Conservation (phyloP, 37 sponge, comb jelly and placozoan species). For the Crambe crambe region DNA sequence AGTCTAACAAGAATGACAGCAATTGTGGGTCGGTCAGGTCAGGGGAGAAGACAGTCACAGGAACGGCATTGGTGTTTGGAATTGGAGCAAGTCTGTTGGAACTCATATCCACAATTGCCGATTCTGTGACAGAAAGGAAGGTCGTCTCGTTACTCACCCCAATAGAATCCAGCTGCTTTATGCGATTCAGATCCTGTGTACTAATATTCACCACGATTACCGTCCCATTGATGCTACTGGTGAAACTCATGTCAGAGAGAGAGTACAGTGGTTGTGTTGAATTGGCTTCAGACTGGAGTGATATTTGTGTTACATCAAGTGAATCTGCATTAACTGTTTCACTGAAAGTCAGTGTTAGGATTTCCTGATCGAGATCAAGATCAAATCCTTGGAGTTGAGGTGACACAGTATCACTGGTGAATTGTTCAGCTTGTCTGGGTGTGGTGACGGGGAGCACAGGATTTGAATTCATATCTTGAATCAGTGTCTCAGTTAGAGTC, state of each 20-base stretch:
- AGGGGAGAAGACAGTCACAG: slow-evolving; percentile 33
- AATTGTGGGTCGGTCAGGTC: slow-evolving; percentile 69
- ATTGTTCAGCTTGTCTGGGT: slow-evolving; percentile 37
- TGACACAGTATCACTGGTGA: slow-evolving; percentile 30
- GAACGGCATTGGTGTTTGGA: slow-evolving; percentile 8
- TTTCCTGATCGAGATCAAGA: slow-evolving; percentile 65
- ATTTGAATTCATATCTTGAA: slow-evolving; percentile 70
- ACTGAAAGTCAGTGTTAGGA: slow-evolving; percentile 66
- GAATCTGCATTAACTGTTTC: slow-evolving; percentile 80
- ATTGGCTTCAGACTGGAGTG: slow-evolving; percentile 55
- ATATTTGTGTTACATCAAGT: slow-evolving; percentile 54
- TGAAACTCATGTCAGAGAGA: slow-evolving; percentile 40
- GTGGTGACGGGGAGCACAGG: slow-evolving; percentile 28
- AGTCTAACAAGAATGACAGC: slow-evolving; percentile 58
- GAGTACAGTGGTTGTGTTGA: slow-evolving; percentile 14
- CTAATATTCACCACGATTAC: slow-evolving; percentile 39
- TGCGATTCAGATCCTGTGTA: slow-evolving; percentile 62
- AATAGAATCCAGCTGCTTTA: slow-evolving; percentile 62
- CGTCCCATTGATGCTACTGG: slow-evolving; percentile 56
- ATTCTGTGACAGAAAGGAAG: slow-evolving; percentile 50
- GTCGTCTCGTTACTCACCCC: slow-evolving; percentile 45
- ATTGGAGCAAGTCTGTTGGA: slow-evolving; percentile 39
- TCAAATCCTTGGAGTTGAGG: slow-evolving; percentile 68
- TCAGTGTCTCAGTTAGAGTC: slow-evolving; percentile 27
- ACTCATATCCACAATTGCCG: slow-evolving; percentile 74